phyloP scores from a whole-genome alignment of 2,888 invertebrate genomes.

The Lochmaea crataegi region DNA sequence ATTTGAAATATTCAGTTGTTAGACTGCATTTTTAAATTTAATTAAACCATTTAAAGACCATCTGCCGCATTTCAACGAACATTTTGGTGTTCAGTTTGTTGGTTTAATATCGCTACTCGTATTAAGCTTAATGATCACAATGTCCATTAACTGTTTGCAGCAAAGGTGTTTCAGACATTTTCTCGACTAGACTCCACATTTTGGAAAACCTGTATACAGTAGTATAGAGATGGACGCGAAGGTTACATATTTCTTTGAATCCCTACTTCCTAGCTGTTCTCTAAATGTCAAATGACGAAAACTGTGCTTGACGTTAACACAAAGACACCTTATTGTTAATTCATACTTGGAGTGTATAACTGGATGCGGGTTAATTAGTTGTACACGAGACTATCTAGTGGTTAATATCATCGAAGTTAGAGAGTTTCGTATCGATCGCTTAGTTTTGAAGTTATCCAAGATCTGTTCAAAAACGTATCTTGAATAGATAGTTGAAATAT shows the following conservation, averaged over 20 bases:
- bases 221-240: conserved; percentile 1
- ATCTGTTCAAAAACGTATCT: neutral
- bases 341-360: neutral
- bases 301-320: neutral
- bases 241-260: neutral
- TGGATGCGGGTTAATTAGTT: conserved; percentile 1
- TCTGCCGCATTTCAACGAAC: conserved; percentile 6
- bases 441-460: neutral
- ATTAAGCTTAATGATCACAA: conserved; percentile 11
- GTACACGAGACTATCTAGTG: neutral
- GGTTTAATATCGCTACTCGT: conserved; percentile 7
- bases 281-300: too few relatives aligned
- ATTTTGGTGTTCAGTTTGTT: conserved; percentile 9
- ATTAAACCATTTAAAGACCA: neutral
- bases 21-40: neutral
- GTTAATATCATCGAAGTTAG: neutral
- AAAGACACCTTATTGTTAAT: neutral
- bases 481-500: neutral
- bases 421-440: neutral
- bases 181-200: conserved; percentile 6
- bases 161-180: conserved; percentile 18
- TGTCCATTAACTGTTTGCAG: conserved; percentile 4
- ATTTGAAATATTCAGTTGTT: neutral
- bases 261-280: too few relatives aligned
- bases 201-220: neutral